These are phyloP conservation scores for Amiota communis DNA, from an alignment of 2,888 invertebrate genomes.

Conservation along the genomic window DNA sequence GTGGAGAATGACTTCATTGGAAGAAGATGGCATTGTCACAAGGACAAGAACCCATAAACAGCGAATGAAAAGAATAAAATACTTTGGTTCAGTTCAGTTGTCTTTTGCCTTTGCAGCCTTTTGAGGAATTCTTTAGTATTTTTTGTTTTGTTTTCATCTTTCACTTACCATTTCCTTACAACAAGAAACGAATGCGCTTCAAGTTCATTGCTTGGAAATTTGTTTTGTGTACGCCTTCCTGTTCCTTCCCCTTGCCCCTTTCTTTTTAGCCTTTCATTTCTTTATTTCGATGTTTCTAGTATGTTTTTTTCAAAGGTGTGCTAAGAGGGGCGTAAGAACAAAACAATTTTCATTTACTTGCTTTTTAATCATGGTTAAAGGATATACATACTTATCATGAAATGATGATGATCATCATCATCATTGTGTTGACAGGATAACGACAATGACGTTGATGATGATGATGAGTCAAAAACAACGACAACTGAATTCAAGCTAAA, in stretches of 20 bases:
- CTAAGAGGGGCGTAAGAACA: conserved; percentile 66
- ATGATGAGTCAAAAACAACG: conserved; percentile 51
- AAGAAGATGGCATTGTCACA: conserved; percentile 2
- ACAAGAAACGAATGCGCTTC: not conserved
- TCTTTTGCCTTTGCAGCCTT: not conserved
- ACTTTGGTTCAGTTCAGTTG: conserved; percentile 48
- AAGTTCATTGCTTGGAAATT: conserved; percentile 33
- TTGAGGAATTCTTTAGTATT: not conserved
- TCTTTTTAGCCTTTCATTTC: no score
- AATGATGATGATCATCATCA: conserved; percentile 5
- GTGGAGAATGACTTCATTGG: conserved; percentile 41
- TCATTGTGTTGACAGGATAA: conserved; percentile 13
- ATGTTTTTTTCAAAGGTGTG: conserved; percentile 62
- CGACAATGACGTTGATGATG: conserved; percentile 26
- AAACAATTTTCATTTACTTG: conserved; percentile 65
- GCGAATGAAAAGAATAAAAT: conserved; percentile 1
- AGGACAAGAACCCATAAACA: not conserved
- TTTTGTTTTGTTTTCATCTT: not conserved
- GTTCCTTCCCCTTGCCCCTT: no score
- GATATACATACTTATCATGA: not conserved
- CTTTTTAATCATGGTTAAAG: conserved; percentile 65
- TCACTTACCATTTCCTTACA: not conserved
- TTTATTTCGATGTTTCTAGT: not conserved
- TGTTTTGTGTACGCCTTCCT: conserved; percentile 15
- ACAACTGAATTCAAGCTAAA: conserved; percentile 61